Conservation (phyloP, 1,140 invertebrate species). For the Parapsyche elsis region DNA sequence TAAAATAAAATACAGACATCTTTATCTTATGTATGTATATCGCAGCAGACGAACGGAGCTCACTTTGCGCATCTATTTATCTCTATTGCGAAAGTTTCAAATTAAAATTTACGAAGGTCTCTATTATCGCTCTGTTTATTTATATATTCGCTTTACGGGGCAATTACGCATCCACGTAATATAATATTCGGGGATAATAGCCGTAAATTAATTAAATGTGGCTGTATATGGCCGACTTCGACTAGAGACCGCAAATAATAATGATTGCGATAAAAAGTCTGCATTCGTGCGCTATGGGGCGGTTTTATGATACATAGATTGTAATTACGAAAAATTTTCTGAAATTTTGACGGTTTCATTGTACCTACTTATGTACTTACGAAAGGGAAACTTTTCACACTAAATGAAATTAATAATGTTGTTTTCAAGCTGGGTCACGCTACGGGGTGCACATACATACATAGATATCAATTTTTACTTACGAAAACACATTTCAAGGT, state of each 20-base stretch:
- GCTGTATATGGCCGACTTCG: no score
- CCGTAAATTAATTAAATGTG: constrained; percentile 13
- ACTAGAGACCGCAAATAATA: no score
- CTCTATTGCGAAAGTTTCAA: background rate
- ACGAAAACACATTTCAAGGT: constrained; percentile 19
- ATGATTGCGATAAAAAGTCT: no score
- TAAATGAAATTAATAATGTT: constrained; percentile 19
- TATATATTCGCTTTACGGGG: background rate
- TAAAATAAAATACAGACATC: background rate
- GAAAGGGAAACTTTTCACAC: background rate
- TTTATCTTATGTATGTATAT: background rate
- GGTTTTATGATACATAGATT: background rate
- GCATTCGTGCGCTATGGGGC: no score
- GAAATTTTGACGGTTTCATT: no score
- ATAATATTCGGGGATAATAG: background rate
- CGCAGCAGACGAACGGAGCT: background rate
- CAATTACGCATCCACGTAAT: background rate
- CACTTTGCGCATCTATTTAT: background rate
- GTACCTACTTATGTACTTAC: background rate
- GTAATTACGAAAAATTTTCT: no score
- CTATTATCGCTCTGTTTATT: background rate
- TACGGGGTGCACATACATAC: background rate
- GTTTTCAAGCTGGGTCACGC: constrained; percentile 13
- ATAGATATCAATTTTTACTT: constrained; percentile 4
- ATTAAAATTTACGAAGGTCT: background rate